These are phyloP conservation scores for Brassicogethes aeneus DNA, from an alignment of 2,888 invertebrate genomes.

Conservation along the genomic window DNA sequence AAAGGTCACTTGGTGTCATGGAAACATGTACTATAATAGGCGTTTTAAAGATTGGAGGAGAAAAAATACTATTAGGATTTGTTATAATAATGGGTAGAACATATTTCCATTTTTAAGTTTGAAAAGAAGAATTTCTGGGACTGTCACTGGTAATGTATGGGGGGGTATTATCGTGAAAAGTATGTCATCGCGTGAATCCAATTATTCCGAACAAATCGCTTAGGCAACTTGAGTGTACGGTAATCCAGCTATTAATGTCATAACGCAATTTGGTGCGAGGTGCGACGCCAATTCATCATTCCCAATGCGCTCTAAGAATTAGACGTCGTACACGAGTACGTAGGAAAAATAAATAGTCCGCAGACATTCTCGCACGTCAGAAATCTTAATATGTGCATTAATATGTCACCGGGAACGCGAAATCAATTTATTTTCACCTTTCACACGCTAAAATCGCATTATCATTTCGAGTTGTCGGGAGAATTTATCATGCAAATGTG, in stretches of 20 bases:
- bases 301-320: constrained; percentile 23
- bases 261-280: constrained; percentile 36
- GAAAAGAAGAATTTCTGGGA: too few species aligned
- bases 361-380: constrained; percentile 26
- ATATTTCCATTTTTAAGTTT: too few species aligned
- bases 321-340: too few species aligned
- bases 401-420: constrained; percentile 41
- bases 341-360: constrained; percentile 22
- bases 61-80: too few species aligned
- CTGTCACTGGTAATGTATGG: too few species aligned
- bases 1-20: too few species aligned
- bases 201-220: not conserved
- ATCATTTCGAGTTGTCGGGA: constrained; percentile 35
- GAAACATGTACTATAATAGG: too few species aligned
- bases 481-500: constrained; percentile 42
- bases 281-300: constrained; percentile 36
- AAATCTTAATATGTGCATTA: constrained; percentile 42
- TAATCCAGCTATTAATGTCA: constrained; percentile 36
- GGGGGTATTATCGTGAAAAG: too few species aligned
- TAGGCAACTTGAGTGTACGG: constrained; percentile 20
- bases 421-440: constrained; percentile 43
- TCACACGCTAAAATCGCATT: constrained; percentile 38
- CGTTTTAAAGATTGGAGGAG: too few species aligned
- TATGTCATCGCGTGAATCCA: too few species aligned
- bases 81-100: too few species aligned